These are phyloP conservation scores for Lutraria lutraria DNA, from an alignment of 2,888 invertebrate species.

Conservation along the genomic window DNA sequence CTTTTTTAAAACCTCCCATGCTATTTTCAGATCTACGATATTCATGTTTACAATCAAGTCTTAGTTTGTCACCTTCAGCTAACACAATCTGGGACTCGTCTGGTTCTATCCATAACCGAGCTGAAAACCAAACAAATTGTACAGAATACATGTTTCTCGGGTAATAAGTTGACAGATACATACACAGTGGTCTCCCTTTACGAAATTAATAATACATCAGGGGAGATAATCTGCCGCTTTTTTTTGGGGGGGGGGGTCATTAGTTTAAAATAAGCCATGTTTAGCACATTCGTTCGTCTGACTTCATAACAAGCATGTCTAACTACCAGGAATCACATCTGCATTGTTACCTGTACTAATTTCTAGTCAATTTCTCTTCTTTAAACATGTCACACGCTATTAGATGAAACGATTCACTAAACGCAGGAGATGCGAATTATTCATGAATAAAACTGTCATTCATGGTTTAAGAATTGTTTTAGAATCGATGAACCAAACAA, in stretches of 20 bases:
- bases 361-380: no score
- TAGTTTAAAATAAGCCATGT: no score
- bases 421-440: neutral
- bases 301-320: no score
- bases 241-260: no score
- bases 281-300: no score
- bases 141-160: neutral
- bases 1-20: conserved; percentile 3
- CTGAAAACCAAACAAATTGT: neutral
- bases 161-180: neutral
- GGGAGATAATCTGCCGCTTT: no score
- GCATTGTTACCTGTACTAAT: no score
- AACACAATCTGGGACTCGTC: neutral
- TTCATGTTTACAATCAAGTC: conserved; percentile 12
- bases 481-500: neutral
- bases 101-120: conserved; percentile 4
- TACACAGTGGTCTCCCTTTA: neutral
- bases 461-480: neutral
- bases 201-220: neutral
- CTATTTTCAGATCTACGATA: neutral
- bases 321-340: no score
- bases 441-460: neutral
- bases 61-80: conserved; percentile 1
- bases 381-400: no score
- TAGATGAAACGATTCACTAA: no score